These are phyloP conservation scores for Cavia aperea DNA, from an alignment of 2,113 vertebrate species.

Conservation along the genomic window DNA sequence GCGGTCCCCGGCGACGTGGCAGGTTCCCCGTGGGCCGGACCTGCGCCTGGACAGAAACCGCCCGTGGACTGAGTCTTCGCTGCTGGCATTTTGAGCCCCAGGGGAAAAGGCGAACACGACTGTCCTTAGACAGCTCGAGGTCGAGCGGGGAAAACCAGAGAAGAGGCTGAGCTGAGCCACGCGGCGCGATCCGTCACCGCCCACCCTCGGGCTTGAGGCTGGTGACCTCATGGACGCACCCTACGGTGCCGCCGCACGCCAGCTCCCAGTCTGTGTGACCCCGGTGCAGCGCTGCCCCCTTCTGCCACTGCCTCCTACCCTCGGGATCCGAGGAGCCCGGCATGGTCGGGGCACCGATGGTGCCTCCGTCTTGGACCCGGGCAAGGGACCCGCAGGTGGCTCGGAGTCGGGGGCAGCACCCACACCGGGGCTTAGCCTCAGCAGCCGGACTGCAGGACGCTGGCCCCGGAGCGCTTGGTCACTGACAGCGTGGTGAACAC, in stretches of 20 bases:
- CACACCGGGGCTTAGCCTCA: slow-evolving; percentile 78
- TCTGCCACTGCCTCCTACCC: not conserved
- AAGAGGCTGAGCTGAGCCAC: not conserved
- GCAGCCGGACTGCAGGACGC: slow-evolving; percentile 74
- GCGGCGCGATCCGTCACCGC: slow-evolving; percentile 66
- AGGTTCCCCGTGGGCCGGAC: not conserved
- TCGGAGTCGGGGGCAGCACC: slow-evolving; percentile 41
- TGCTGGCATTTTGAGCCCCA: not conserved
- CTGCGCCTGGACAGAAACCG: not conserved
- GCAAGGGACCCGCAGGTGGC: not conserved
- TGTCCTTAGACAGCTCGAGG: not conserved
- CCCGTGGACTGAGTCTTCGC: not conserved
- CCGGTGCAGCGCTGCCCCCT: slow-evolving; percentile 55
- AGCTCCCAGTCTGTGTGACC: slow-evolving; percentile 39
- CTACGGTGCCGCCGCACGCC: slow-evolving; percentile 32
- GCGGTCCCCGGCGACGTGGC: not conserved
- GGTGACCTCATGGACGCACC: slow-evolving; percentile 70
- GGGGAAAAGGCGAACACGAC: not conserved
- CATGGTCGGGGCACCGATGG: not conserved
- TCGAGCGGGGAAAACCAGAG: not conserved
- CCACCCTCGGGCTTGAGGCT: slow-evolving; percentile 71
- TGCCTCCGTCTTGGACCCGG: slow-evolving; percentile 26
- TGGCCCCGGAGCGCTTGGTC: slow-evolving; percentile 72
- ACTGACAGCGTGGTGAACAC: slow-evolving; percentile 74
- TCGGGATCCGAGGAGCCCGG: not conserved